These are phyloP conservation scores for Hartigia nigra DNA, from an alignment of 2,888 invertebrate species.

Conservation along the genomic window DNA sequence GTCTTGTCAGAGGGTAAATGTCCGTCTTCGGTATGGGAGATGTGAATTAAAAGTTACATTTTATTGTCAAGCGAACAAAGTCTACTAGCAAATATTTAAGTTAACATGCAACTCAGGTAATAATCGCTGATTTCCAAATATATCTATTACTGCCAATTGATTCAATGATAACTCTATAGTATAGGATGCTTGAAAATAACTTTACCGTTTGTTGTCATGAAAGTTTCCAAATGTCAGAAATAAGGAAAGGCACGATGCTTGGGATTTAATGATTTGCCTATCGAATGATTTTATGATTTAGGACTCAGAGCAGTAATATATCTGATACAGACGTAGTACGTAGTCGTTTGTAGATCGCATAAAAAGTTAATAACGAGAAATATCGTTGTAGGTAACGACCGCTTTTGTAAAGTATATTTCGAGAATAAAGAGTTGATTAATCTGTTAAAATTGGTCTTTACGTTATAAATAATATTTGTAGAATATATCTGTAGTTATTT, in stretches of 20 bases:
- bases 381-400: constrained; percentile 13
- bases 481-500: background rate
- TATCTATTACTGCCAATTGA: background rate
- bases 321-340: background rate
- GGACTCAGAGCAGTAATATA: background rate
- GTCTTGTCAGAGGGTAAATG: background rate
- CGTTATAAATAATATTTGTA: background rate
- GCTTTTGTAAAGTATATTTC: constrained; percentile 31
- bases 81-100: background rate
- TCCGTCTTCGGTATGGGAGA: background rate
- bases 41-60: background rate
- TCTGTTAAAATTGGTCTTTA: constrained; percentile 11
- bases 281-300: background rate
- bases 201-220: background rate
- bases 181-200: background rate
- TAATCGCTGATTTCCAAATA: background rate
- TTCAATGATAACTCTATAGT: background rate
- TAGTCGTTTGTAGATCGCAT: background rate
- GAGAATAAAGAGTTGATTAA: constrained; percentile 17
- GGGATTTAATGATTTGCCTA: background rate
- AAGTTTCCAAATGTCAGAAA: background rate
- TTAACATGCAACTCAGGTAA: background rate
- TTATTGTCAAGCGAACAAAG: background rate
- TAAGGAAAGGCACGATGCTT: background rate
- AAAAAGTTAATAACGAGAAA: background rate